Base-by-base conservation (phyloP, 2,797 vertebrate species). In the Enteromius anoplus region DNA sequence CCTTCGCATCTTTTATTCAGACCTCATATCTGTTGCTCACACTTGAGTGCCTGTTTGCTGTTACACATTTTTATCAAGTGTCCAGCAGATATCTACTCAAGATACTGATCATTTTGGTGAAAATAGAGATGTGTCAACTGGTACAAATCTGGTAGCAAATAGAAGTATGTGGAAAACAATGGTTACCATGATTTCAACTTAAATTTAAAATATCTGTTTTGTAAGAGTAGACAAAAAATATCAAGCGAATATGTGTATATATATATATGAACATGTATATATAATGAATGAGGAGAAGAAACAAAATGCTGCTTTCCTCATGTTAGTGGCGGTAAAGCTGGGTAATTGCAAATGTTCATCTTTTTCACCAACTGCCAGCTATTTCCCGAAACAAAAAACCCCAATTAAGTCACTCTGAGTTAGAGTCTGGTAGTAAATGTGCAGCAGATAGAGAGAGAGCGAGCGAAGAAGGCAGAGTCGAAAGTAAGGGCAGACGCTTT, bases 371-470 rank as follows among this genome's bases (percentile, higher is more conserved):
- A 73, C 69, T 64, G 49, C 84, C 42, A 88, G 83, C 84, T 26
- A 34, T 90, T 92, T 91, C 87, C 86, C 87, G 84, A 92, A 92
- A 94, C 91, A 93, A 93, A 94, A 94, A 88, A 91, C 7, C 90
- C 90, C 91, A 93, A 93, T 94, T 94, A 93, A 94, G 92, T 93
- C 91, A 89, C 90, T 93, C 91, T 91, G 91, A 93, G 91, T 93
- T 93, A 91, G 85, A 86, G 90, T 92, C 89, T 90, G 80, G 7
- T 88, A 85, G 69, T 84, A 76, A 87, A 86, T 87, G 86, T 83
- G 78, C 84, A 85, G 73, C 85, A 84, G 79, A 75, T 60, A 82
- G 29, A 32, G 29, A 32, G 29, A 32, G 58, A 82, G 58, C 32
- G 78, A 42, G 71, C 29, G 78, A 64, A 15, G 58, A 29, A 82